Base-by-base conservation (phyloP, 2,888 invertebrate genomes). In the Macrophya annulata region DNA sequence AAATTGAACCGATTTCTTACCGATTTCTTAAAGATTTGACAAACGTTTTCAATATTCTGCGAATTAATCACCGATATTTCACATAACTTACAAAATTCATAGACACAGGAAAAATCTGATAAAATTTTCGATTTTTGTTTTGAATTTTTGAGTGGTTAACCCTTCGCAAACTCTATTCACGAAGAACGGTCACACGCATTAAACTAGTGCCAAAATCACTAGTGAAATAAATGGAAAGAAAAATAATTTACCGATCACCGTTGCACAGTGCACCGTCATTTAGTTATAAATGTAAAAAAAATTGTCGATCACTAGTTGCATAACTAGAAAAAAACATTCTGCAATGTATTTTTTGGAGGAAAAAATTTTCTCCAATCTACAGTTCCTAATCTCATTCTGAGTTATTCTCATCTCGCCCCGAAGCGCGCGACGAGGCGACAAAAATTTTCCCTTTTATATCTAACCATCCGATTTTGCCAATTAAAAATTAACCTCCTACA, bases 401-500 rank as follows among this genome's bases (percentile, higher is more conserved):
- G n/a, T 6, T 6, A 55, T 55, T 55, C 55, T 8, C 55, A 8
- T n/a, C 31, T 31, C 55, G 10, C 55, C 55, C n/a, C n/a, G n/a
- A n/a, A n/a, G n/a, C n/a, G n/a, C n/a, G n/a, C 8, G 8, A 55
- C 51, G 15, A 51, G 51, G 51, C 5, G 51, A 8, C n/a, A n/a
- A 55, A 17, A n/a, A 55, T n/a, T 55, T 55, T 3, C n/a, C 55
- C n/a, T 2, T n/a, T 55, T 31, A 62, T 10, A 62, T 62, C 25
- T 25, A 25, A 12, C 21, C 25, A 21, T 0, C 62, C 21, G 21
- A 62, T 43, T 45, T 21, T 12, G 21, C 72, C 21, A 74, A 40
- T 71, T 71, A n/a, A 71, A 71, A 71, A 31, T 37, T 71, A 40
- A 74, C 72, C 45, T 12, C 17, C 8, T n/a, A 45, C 21, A n/a